These are phyloP conservation scores for Nephotettix cincticeps DNA, from an alignment of 1,140 invertebrate genomes.

Conservation along the genomic window DNA sequence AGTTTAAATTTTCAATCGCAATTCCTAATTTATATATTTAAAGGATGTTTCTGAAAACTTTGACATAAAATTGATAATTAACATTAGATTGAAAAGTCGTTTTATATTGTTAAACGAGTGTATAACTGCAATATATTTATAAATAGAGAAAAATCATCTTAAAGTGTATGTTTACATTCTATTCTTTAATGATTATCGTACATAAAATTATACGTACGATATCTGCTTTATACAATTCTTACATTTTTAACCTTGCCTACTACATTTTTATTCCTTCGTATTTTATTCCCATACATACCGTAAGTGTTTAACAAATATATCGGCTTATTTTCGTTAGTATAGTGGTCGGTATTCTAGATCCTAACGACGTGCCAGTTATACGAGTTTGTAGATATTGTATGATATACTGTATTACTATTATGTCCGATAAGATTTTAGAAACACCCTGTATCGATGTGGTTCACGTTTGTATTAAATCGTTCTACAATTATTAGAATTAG, in stretches of 20 bases:
- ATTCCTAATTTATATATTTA: neutral
- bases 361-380: conserved; percentile 10
- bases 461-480: conserved; percentile 19
- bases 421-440: conserved; percentile 24
- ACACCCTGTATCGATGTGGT: conserved; percentile 18
- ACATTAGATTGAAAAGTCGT: neutral
- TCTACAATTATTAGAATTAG: conserved; percentile 19
- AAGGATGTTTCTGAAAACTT: conserved; percentile 16
- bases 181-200: conserved; percentile 15
- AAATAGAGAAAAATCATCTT: neutral
- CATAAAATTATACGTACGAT: neutral
- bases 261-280: conserved; percentile 12
- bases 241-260: conserved; percentile 16
- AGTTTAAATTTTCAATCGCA: neutral
- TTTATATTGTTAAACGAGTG: conserved; percentile 11
- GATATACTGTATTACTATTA: conserved; percentile 18
- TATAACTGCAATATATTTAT: conserved; percentile 22
- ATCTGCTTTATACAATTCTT: neutral
- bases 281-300: conserved; percentile 3
- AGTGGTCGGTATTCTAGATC: conserved; percentile 14
- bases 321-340: conserved; percentile 15
- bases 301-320: conserved; percentile 10
- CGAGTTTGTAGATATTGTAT: conserved; percentile 16
- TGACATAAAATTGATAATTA: conserved; percentile 3
- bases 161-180: conserved; percentile 6